Conservation (phyloP, 2,113 vertebrate species). For the Clarias macrocephalus region DNA sequence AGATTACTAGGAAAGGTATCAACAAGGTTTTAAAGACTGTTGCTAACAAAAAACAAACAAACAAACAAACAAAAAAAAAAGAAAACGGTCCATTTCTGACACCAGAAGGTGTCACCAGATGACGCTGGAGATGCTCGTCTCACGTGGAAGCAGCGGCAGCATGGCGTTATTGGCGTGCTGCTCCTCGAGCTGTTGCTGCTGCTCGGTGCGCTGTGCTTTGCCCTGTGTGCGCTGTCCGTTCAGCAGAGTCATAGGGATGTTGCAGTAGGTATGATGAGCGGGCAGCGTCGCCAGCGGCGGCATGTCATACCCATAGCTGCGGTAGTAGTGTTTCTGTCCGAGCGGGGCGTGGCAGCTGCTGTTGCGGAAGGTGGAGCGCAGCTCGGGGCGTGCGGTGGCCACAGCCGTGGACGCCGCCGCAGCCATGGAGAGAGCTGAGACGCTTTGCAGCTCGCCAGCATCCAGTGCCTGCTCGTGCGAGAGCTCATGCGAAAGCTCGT, state of each 20-base stretch:
- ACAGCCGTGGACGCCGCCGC: slow-evolving; percentile 94
- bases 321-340: slow-evolving; percentile 97
- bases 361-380: slow-evolving; percentile 92
- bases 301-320: slow-evolving; percentile 93
- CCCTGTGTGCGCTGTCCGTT: slow-evolving; percentile 90
- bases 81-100: slow-evolving; percentile 64
- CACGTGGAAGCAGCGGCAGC: slow-evolving; percentile 92
- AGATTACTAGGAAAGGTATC: background rate
- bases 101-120: slow-evolving; percentile 90
- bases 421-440: slow-evolving; percentile 96
- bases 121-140: slow-evolving; percentile 98
- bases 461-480: slow-evolving; percentile 95
- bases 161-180: slow-evolving; percentile 95
- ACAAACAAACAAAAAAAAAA: background rate
- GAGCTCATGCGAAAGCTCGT: slow-evolving; percentile 91
- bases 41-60: slow-evolving; percentile 19
- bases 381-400: slow-evolving; percentile 91
- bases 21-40: background rate
- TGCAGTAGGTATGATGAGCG: slow-evolving; percentile 98
- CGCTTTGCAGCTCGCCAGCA: slow-evolving; percentile 93
- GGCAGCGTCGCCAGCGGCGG: slow-evolving; percentile 88
- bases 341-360: slow-evolving; percentile 88
- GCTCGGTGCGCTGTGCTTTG: slow-evolving; percentile 77
- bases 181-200: slow-evolving; percentile 87
- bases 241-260: slow-evolving; percentile 99